Evolutionary conservation across 2,888 invertebrate genomes (phyloP).

Genomic region (Dione vanillae): DNA sequence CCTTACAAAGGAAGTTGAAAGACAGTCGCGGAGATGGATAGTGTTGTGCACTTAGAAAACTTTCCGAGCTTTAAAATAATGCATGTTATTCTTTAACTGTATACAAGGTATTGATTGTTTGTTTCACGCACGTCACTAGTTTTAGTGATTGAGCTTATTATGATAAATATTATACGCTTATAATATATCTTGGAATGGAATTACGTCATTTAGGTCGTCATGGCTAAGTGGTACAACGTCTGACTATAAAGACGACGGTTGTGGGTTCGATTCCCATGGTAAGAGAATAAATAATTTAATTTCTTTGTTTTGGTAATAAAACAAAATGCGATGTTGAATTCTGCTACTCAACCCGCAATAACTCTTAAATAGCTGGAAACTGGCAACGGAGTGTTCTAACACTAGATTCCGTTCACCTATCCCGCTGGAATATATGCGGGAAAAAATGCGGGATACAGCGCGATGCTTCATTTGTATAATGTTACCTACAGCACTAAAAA

Average conservation of each 20-base stretch:
- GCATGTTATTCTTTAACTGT: neutral
- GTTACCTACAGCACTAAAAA: no score
- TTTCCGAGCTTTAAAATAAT: constrained; percentile 13
- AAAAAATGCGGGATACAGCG: no score
- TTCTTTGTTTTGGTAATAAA: neutral
- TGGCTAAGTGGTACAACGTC: neutral
- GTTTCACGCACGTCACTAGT: constrained; percentile 3
- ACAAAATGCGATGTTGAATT: neutral
- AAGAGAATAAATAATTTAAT: neutral
- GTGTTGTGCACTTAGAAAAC: constrained; percentile 32
- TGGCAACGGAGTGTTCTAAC: neutral
- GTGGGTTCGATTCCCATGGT: neutral
- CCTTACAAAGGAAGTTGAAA: constrained; percentile 35
- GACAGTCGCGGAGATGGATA: constrained; percentile 38
- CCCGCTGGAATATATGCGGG: no score
- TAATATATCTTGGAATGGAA: neutral
- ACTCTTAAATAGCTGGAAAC: neutral
- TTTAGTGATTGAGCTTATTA: neutral
- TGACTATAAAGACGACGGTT: neutral
- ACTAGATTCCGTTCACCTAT: neutral
- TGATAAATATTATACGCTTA: neutral
- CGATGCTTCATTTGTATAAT: no score
- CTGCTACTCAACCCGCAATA: neutral
- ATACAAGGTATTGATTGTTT: constrained; percentile 1
- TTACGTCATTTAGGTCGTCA: neutral